These are phyloP conservation scores for Dryas iulia DNA, from an alignment of 1,140 invertebrate species.

Conservation along the genomic window DNA sequence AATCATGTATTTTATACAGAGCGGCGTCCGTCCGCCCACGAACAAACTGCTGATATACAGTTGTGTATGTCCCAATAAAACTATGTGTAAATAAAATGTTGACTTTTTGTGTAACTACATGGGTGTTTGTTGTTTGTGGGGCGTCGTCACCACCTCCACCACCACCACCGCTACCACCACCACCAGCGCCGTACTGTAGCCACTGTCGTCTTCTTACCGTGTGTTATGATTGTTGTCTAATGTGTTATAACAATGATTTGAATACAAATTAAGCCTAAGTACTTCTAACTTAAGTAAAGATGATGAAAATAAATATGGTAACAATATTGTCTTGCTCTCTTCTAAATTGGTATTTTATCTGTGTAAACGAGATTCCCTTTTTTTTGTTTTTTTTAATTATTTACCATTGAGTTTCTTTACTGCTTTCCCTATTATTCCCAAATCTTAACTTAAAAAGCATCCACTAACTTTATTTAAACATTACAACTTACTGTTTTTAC, in stretches of 20 bases:
- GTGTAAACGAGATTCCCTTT: not conserved
- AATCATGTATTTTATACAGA: constrained; percentile 78
- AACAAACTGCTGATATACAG: constrained; percentile 74
- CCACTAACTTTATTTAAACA: too few relatives aligned
- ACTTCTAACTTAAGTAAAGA: not conserved
- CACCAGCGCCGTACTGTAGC: not conserved
- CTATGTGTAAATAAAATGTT: constrained; percentile 78
- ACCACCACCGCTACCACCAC: not conserved
- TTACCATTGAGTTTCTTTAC: not conserved
- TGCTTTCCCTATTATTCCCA: not conserved
- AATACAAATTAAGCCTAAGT: not conserved
- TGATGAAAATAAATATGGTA: constrained; percentile 11
- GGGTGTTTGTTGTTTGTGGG: constrained; percentile 4
- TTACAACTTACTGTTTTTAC: too few relatives aligned
- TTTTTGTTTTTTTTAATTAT: not conserved
- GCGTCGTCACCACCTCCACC: not conserved
- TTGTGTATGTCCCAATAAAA: constrained; percentile 71
- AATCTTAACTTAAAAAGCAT: too few relatives aligned
- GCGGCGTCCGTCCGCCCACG: constrained; percentile 70
- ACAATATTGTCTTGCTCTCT: constrained; percentile 9
- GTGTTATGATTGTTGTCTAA: not conserved
- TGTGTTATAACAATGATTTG: not conserved
- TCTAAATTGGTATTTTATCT: constrained; percentile 9
- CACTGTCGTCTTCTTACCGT: not conserved
- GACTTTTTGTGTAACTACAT: constrained; percentile 36